phyloP scores from a whole-genome alignment of 2,113 vertebrate genomes.

The Danionella cerebrum region DNA sequence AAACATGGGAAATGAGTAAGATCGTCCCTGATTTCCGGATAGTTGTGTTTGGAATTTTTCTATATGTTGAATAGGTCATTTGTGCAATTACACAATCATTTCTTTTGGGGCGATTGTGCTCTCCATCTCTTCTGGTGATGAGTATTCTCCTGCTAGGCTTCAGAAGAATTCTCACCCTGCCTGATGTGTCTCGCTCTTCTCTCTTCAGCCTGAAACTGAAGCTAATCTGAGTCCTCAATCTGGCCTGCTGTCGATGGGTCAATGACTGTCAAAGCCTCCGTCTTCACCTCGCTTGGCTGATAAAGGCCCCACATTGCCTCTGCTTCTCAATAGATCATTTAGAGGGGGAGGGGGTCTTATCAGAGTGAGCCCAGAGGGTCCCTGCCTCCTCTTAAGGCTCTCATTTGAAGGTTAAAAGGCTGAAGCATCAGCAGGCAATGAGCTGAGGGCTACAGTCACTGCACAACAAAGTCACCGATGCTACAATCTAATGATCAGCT shows the following conservation, averaged over 20 bases:
- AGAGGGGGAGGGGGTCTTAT: slow-evolving; percentile 1
- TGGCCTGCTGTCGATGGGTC: slow-evolving; percentile 30
- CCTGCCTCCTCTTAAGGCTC: background rate
- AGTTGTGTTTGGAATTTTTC: too few relatives aligned
- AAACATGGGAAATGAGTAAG: too few relatives aligned
- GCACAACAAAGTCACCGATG: too few relatives aligned
- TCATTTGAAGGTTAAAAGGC: slow-evolving; percentile 10
- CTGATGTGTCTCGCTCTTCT: slow-evolving; percentile 4
- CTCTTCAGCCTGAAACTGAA: background rate
- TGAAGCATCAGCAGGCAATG: background rate
- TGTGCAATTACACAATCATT: too few relatives aligned
- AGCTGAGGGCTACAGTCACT: too few relatives aligned
- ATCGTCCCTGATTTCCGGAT: too few relatives aligned
- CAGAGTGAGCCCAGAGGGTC: background rate
- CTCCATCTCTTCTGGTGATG: background rate
- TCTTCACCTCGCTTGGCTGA: slow-evolving; percentile 17
- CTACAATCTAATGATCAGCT: too few relatives aligned
- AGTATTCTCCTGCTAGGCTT: background rate
- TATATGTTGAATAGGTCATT: too few relatives aligned
- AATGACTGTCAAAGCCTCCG: slow-evolving; percentile 18
- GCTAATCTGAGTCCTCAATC: slow-evolving; percentile 40
- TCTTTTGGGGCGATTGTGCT: too few relatives aligned
- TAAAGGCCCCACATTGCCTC: slow-evolving; percentile 13
- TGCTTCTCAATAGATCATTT: background rate
- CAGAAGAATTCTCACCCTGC: background rate